Evolutionary conservation across 2,888 invertebrate species (phyloP).

Genomic region (Caenorhabditis auriculariae): DNA sequence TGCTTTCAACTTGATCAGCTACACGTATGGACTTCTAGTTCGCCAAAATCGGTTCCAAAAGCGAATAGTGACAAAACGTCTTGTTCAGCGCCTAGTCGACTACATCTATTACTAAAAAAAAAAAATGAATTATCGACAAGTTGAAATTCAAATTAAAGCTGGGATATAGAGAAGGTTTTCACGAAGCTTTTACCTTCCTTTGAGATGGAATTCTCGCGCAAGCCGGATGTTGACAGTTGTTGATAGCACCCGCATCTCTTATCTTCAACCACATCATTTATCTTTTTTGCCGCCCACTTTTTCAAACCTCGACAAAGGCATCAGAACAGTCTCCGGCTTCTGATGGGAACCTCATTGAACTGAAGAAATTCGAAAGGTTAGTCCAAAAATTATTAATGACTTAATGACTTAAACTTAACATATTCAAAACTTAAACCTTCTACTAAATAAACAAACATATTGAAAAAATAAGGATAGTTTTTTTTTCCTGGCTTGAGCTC

Average conservation of each 20-base stretch:
- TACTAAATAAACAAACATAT: not conserved
- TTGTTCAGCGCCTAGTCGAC: too few species aligned
- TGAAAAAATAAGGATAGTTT: not conserved
- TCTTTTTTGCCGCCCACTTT: not conserved
- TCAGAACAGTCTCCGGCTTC: conserved; percentile 27
- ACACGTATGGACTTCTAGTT: too few species aligned
- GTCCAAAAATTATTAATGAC: not conserved
- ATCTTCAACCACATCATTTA: too few species aligned
- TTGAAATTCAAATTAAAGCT: too few species aligned
- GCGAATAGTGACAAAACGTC: too few species aligned
- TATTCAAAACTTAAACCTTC: too few species aligned
- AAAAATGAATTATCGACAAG: too few species aligned
- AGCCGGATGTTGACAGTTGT: conserved; percentile 39
- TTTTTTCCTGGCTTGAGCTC: not conserved
- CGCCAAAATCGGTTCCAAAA: conserved; percentile 23
- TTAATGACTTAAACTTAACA: too few species aligned
- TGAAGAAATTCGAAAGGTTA: conserved; percentile 8
- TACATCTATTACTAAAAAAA: too few species aligned
- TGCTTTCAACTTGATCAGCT: too few species aligned
- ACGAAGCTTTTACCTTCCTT: conserved; percentile 17
- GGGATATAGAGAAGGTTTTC: not conserved
- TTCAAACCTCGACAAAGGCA: conserved; percentile 22
- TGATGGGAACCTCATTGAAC: conserved; percentile 25
- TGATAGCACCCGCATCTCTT: conserved; percentile 33
- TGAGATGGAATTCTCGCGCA: conserved; percentile 33